Base-by-base conservation (phyloP, 1,140 invertebrate species). In the Diorhabda carinulata region DNA sequence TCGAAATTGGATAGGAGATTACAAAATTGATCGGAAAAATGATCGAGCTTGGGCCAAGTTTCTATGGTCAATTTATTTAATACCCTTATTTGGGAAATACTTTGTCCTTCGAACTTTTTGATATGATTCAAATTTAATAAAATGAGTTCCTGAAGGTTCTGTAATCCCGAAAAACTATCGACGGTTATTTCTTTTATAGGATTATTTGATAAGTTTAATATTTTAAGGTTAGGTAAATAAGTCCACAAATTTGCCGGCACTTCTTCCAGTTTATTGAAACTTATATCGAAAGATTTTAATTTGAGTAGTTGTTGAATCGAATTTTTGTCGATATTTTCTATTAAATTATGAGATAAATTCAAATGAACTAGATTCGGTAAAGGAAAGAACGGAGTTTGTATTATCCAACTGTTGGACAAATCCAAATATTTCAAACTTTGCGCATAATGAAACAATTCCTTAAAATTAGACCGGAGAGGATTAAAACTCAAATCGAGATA, bases 381-480 rank as follows among this genome's bases (percentile, higher is more conserved):
- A 63, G 90, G 90, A 68, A 93, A 82, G 74, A 86, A 81, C 52
- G 93, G 93, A 68, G 92, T 84, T 43, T 86, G 86, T 74, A 85
- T 89, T 66, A 95, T 86, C 47, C 91, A 90, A 78, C 91, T 89
- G 78, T 87, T 87, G 59, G 89, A 87, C 71, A 95, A 81, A 78
- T 88, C 90, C 64, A 96, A 84, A 77, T 89, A 85, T 77, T 91
- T 87, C 43, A 95, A 82, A 72, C 90, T 90, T 44, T 92, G 92
- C 9, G 93, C 86, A 80, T 94, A 93, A 77, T 94, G 91, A 75
- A 95, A 93, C n/a, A 95, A 84, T 80, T 95, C 93, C 74, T 94
- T 93, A 76, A 94, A 93, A 81, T 95, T 95, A 57, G 92, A 91
- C 72, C 92, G 87, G 2, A 93, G 79, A n/a, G 86, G 84, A 81